Base-by-base conservation (phyloP, 2,888 invertebrate species). In the Odiellus spinosus region DNA sequence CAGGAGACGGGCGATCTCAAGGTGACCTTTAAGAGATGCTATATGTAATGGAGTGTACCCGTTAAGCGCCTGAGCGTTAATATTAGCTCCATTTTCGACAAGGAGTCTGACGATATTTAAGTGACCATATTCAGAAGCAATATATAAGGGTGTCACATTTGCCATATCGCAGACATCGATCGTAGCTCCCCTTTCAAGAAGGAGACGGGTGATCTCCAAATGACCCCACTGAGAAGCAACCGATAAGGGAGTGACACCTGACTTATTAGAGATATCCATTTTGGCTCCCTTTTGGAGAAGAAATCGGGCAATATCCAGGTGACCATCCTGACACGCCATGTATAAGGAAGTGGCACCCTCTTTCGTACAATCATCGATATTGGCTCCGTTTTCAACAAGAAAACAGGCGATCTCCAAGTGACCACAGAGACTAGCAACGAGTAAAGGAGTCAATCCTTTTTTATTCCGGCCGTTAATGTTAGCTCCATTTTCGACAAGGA, bases 1-100 rank as follows among this genome's bases (percentile, higher is more conserved):
- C n/a, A n/a, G n/a, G n/a, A n/a, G 88, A 90, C 0, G 85, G 59
- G 82, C 80, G 1, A 87, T 85, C 61, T 82, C 82, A 44, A 76
- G 68, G 64, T 90, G 88, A 11, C 88, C 83, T 71, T 95, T 90
- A 64, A 91, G 91, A n/a, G 93, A 85, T 0, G 93, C 82, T 63
- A 95, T 91, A 64, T 95, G 93, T 45, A 96, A 66, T 0, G 96
- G 91, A 1, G 95, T 93, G 95, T 93, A 95, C 0, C 95, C 93
- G 0, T 86, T 84, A 67, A 91, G 90, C 63, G 95, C 95, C 11
- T 71, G 58, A 56, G 73, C 72, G 60, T 69, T 67, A 59, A 72
- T 72, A 57, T 73, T 70, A 49, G 69, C 62, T 59, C 77, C 93
- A 55, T 88, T 73, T 64, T 86, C 90, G 14, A 95, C 71, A 38